phyloP scores from a whole-genome alignment of 2,113 vertebrate species.

The Dipodomys spectabilis region DNA sequence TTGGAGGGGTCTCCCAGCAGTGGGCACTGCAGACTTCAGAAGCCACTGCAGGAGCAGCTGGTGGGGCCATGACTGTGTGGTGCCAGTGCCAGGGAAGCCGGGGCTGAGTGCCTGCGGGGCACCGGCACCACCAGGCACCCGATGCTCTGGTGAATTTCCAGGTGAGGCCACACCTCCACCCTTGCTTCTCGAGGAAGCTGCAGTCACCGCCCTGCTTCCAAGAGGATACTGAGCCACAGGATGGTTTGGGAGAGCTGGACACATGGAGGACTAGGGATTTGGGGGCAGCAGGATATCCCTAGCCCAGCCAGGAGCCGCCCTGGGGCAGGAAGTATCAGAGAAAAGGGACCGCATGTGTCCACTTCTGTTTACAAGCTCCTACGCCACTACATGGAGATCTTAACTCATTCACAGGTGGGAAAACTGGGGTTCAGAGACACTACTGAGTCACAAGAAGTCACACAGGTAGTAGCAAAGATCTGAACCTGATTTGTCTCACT shows the following conservation, averaged over 20 bases:
- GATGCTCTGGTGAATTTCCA: background rate
- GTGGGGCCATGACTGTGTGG: background rate
- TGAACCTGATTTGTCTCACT: background rate
- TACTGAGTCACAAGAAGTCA: background rate
- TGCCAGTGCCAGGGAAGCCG: background rate
- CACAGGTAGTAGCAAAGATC: background rate
- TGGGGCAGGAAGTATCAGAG: background rate
- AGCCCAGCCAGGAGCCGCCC: background rate
- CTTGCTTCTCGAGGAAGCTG: constrained; percentile 9
- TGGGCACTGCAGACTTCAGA: background rate
- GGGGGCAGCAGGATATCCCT: background rate
- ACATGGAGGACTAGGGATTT: no score
- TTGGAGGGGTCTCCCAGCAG: background rate
- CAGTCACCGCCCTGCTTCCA: background rate
- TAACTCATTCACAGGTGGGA: background rate
- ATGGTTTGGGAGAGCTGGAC: no score
- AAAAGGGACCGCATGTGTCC: no score
- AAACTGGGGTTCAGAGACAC: background rate
- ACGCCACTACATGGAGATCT: background rate
- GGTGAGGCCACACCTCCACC: background rate
- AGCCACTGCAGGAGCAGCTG: background rate
- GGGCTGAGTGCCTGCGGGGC: background rate
- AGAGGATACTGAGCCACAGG: background rate
- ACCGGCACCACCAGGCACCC: background rate
- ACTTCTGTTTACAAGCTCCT: background rate